phyloP scores from a whole-genome alignment of 2,888 invertebrate species.

The Rhabditophanes sp. region DNA sequence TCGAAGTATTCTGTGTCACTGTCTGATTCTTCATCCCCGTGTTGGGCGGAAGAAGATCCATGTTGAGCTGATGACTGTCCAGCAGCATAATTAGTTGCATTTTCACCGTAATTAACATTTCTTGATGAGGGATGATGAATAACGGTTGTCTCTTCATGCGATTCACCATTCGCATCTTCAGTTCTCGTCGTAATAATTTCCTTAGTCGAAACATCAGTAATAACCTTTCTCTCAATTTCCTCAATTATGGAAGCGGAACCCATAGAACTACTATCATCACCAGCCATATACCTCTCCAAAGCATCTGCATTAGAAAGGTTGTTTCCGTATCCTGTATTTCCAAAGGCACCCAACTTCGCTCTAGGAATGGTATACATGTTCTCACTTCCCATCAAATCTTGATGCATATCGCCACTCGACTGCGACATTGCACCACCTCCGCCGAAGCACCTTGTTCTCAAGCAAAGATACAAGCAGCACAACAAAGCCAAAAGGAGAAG shows the following conservation, averaged over 20 bases:
- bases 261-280: constrained; percentile 3
- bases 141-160: no score
- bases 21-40: no score
- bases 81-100: no score
- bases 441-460: constrained; percentile 2
- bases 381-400: neutral
- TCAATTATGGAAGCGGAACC: constrained; percentile 14
- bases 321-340: neutral
- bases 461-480: constrained; percentile 22
- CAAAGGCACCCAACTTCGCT: constrained; percentile 19
- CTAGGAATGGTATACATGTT: constrained; percentile 35
- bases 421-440: neutral
- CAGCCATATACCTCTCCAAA: no score
- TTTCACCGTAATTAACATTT: no score
- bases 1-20: no score
- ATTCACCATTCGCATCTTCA: no score
- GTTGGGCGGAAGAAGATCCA: no score
- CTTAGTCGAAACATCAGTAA: constrained; percentile 33
- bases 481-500: constrained; percentile 39
- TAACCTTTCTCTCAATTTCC: constrained; percentile 33
- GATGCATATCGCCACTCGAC: neutral
- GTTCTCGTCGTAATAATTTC: no score
- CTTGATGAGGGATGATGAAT: no score
- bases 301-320: no score
- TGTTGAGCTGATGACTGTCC: no score